These are phyloP conservation scores for Phragmatobia fuliginosa DNA, from an alignment of 2,888 invertebrate genomes.

Conservation along the genomic window DNA sequence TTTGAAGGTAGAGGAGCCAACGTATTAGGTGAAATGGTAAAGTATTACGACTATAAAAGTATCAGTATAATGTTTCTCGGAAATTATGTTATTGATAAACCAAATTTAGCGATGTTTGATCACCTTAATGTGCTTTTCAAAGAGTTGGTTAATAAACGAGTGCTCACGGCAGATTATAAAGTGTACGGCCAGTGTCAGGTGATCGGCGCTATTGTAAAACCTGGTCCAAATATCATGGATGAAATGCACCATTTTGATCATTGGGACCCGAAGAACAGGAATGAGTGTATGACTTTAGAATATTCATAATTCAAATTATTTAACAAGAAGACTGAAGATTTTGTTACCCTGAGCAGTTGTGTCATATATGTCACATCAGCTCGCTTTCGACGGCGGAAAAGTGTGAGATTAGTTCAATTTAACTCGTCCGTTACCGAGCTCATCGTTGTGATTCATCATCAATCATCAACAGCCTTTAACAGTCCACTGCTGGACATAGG, in stretches of 20 bases:
- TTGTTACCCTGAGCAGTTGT: background rate
- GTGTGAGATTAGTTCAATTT: no score
- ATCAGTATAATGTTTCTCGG: slow-evolving; percentile 6
- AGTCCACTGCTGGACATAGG: no score
- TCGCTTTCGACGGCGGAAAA: no score
- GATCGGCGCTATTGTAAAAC: background rate
- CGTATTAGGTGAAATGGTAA: background rate
- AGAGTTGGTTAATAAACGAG: background rate
- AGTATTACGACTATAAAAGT: background rate
- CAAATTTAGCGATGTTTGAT: background rate
- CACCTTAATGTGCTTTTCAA: background rate
- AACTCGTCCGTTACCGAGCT: no score
- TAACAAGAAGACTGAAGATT: no score
- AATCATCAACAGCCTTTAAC: no score
- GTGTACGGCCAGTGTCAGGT: slow-evolving; percentile 1
- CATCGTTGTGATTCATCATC: no score
- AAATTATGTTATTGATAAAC: background rate
- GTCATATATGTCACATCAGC: no score
- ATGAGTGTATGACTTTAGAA: background rate
- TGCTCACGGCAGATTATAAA: background rate
- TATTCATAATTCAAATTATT: background rate
- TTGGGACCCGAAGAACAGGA: background rate
- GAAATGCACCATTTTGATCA: background rate
- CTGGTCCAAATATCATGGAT: slow-evolving; percentile 1
- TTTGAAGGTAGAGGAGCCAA: slow-evolving; percentile 7